Base-by-base conservation (phyloP, 2,113 vertebrate genomes). In the Menura novaehollandiae region DNA sequence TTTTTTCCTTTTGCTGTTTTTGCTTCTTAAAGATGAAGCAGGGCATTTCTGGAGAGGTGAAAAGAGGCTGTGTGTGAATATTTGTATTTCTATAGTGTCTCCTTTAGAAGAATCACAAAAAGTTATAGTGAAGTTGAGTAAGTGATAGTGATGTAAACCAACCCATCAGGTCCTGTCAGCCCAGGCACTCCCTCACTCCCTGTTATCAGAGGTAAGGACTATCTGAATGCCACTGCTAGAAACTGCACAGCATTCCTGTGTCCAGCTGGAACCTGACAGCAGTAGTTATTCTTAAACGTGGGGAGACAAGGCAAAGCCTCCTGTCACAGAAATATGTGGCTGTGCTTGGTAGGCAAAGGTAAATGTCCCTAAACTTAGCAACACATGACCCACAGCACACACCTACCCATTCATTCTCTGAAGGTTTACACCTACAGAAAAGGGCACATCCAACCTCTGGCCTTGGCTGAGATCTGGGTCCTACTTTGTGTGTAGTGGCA, bases 11-110 rank as follows among this genome's bases (percentile, higher is more conserved):
- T 60, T 53, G 19, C 46, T 62, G 5, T 43, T 94, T 88, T 76
- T 85, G 30, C 37, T 89, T 85, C 87, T 95, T 89, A 82, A 95
- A 93, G 43, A 66, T 66, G n/a, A 89, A 88, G 44, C 23, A 46
- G 13, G 24, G 30, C 35, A 59, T 67, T 91, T 88, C 46, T 90
- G 62, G 26, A 76, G 78, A 60, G 41, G 8, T 72, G 52, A n/a
- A 55, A 69, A 88, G 19, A 66, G 24, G 20, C 9, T 6, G 3
- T 9, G 5, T 72, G 33, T 52, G 56, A 93, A 47, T 62, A 52
- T 81, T 93, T 69, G 39, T 69, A 46, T 92, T 94, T 93, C 63
- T 85, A 30, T 64, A 14, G 16, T 17, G 4, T n/a, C 68, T 74
- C 49, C 60, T 76, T 60, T 35, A 33, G 18, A 59, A 79, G 44